phyloP scores from a whole-genome alignment of 2,888 invertebrate genomes.

The Ferrisia virgata region DNA sequence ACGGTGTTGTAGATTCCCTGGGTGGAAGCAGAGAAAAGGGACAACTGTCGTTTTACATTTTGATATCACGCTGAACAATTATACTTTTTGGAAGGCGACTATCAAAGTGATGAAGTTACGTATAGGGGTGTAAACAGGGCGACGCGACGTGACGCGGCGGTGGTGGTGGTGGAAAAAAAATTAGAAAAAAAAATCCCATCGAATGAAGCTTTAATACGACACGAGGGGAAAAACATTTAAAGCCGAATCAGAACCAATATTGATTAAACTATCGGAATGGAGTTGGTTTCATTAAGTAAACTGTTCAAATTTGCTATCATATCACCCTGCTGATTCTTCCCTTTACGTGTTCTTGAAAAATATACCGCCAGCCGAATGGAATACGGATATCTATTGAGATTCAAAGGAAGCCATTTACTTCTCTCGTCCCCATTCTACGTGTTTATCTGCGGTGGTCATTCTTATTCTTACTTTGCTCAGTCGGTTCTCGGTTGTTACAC shows the following conservation, averaged over 20 bases:
- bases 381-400: constrained; percentile 22
- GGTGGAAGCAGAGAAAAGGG: background rate
- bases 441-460: constrained; percentile 32
- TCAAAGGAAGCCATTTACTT: constrained; percentile 30
- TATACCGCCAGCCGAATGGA: background rate
- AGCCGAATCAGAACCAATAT: constrained; percentile 20
- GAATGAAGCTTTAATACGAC: background rate
- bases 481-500: constrained; percentile 33
- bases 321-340: constrained; percentile 26
- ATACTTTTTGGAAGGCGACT: background rate
- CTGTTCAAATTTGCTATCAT: constrained; percentile 20
- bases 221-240: constrained; percentile 3
- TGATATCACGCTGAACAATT: background rate
- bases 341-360: constrained; percentile 29
- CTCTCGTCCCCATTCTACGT: constrained; percentile 21
- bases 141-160: background rate
- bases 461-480: constrained; percentile 17
- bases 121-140: background rate
- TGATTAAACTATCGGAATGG: constrained; percentile 27
- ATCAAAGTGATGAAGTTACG: background rate
- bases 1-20: background rate
- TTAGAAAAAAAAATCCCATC: background rate
- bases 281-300: constrained; percentile 28
- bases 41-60: background rate
- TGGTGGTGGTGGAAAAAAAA: background rate